A percentile compares a stretch with the other conserved stretches of the same genome.
Conservation (phyloP, 2,888 invertebrate species). For the Chouioia cunea region DNA sequence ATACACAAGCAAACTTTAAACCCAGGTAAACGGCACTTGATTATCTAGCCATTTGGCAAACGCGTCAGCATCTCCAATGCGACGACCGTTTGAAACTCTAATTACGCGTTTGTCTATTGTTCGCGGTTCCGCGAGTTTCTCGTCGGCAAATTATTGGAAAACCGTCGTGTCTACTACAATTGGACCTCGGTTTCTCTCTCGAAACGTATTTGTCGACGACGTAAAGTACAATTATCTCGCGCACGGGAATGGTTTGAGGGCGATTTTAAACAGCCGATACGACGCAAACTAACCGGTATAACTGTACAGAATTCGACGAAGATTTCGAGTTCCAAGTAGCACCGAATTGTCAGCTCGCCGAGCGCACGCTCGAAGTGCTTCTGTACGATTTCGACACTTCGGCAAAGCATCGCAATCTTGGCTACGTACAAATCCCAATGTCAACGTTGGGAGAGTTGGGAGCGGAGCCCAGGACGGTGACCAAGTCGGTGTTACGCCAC, state of each 20-base stretch:
- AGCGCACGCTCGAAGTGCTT: slow-evolving; percentile 74
- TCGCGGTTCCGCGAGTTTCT: too few species aligned
- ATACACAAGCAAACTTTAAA: slow-evolving; percentile 76
- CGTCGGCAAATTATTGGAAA: too few species aligned
- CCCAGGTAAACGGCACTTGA: slow-evolving; percentile 70
- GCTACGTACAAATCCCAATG: slow-evolving; percentile 73
- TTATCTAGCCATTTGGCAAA: background rate
- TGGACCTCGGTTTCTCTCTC: too few species aligned
- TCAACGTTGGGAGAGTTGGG: slow-evolving; percentile 71
- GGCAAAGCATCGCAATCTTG: slow-evolving; percentile 76
- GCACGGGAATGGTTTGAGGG: too few species aligned
- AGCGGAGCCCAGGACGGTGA: slow-evolving; percentile 71
- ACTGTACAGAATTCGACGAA: slow-evolving; percentile 74
- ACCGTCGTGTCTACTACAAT: too few species aligned
- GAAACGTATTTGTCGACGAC: too few species aligned
- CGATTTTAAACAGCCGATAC: too few species aligned
- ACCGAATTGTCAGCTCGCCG: slow-evolving; percentile 69
- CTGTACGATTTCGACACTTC: slow-evolving; percentile 78
- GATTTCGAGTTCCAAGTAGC: slow-evolving; percentile 77
- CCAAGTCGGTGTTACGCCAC: slow-evolving; percentile 72
- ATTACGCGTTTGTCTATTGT: too few species aligned
- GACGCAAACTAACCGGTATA: slow-evolving; percentile 18
- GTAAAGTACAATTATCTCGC: too few species aligned
- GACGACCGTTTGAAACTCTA: too few species aligned
- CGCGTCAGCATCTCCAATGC: too few species aligned